Percentiles rank a stretch among this genome's conserved stretches.
Evolutionary conservation across 2,888 invertebrate species (phyloP).

Genomic region (Oxytorus armatus): DNA sequence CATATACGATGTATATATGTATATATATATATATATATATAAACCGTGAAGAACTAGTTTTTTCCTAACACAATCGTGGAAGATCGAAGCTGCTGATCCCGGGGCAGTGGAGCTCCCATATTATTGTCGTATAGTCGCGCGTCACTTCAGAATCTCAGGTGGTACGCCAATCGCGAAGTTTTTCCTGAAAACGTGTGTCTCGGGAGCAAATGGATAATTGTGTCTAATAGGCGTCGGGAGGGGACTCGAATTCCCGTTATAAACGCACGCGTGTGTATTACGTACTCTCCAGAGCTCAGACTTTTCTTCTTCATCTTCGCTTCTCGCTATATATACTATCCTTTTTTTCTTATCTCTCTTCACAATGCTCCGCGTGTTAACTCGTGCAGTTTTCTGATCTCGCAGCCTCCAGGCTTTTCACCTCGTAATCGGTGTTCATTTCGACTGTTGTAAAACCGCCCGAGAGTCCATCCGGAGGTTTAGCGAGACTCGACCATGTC

Average conservation of each 20-base stretch:
- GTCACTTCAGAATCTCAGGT: conserved; percentile 43
- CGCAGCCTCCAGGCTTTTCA: conserved; percentile 33
- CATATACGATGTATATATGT: conserved; percentile 41
- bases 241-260: conserved; percentile 72
- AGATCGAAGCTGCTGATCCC: conserved; percentile 57
- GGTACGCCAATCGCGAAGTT: conserved; percentile 64
- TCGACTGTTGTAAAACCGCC: not conserved
- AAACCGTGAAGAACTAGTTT: conserved; percentile 68
- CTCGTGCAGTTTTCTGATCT: conserved; percentile 25
- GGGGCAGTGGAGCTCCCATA: conserved; percentile 42
- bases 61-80: conserved; percentile 59
- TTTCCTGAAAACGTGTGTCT: conserved; percentile 46
- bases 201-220: conserved; percentile 74
- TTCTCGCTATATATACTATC: conserved; percentile 20
- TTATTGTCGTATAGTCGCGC: conserved; percentile 63
- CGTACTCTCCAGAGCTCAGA: conserved; percentile 45
- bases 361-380: not conserved
- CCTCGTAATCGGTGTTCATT: conserved; percentile 19
- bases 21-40: conserved; percentile 54
- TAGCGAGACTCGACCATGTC: conserved; percentile 5
- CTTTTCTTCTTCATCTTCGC: conserved; percentile 39
- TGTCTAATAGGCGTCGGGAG: conserved; percentile 76
- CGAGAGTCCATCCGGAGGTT: conserved; percentile 33
- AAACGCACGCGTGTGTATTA: conserved; percentile 36
- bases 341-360: conserved; percentile 37